Percentiles rank a stretch among this genome's conserved stretches.
Conservation (phyloP, 1,140 invertebrate species). For the Caenorhabditis tropicalis region DNA sequence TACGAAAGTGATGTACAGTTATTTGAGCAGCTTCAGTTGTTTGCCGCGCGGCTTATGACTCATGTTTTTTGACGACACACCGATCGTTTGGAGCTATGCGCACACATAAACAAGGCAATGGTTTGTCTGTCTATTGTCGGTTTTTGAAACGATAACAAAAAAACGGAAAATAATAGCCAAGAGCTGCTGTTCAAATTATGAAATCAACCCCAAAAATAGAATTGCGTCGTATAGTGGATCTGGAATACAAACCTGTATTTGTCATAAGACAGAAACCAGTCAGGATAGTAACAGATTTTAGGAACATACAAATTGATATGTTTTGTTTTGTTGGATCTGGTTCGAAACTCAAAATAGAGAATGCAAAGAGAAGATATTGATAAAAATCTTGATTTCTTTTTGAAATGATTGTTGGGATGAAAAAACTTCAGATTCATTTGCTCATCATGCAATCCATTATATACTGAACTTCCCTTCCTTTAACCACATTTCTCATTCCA, state of each 20-base stretch:
- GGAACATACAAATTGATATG: no score
- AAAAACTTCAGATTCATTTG: no score
- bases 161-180: neutral
- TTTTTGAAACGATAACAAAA: neutral
- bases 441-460: no score
- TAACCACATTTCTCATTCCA: no score
- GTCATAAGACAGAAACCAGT: neutral
- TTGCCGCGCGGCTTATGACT: conserved; percentile 27
- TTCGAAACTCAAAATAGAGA: no score
- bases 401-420: no score
- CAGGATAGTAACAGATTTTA: no score
- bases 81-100: conserved; percentile 27
- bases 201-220: conserved; percentile 23
- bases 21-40: conserved; percentile 25
- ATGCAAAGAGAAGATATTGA: no score
- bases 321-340: no score
- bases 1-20: conserved; percentile 42
- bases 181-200: conserved; percentile 32
- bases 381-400: no score
- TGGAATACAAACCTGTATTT: neutral
- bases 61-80: conserved; percentile 38
- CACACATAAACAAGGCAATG: neutral
- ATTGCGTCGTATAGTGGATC: neutral
- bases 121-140: neutral
- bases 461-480: no score